Conservation (phyloP, 2,113 vertebrate species). For the Cariama cristata region DNA sequence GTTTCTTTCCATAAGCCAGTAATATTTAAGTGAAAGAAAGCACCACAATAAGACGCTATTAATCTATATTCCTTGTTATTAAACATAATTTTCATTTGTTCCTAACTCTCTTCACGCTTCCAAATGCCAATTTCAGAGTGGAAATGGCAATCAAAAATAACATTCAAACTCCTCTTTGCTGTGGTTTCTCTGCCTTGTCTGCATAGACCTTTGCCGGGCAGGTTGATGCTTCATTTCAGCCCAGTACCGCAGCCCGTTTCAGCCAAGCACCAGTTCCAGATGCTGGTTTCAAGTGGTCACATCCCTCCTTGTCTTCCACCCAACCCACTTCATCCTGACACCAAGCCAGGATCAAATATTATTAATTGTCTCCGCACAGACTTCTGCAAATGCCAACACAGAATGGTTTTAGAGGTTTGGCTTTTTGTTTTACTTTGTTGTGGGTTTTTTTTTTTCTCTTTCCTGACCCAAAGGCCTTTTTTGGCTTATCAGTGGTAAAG, state of each 20-base stretch:
- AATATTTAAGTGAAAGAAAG: not conserved
- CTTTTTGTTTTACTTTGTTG: not conserved
- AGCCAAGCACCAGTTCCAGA: not conserved
- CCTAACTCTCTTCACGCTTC: rapidly evolving
- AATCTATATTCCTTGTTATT: not conserved
- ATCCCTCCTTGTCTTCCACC: not conserved
- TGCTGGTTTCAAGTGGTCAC: not conserved
- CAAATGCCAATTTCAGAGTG: not conserved
- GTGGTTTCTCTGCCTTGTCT: not conserved
- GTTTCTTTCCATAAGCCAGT: not conserved
- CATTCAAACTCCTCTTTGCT: not conserved
- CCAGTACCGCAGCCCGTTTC: not conserved
- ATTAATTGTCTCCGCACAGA: not conserved
- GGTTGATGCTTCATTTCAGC: not conserved
- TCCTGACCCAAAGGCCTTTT: not conserved
- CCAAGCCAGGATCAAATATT: not conserved
- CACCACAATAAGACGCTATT: not conserved
- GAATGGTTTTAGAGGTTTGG: not conserved
- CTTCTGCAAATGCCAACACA: not conserved
- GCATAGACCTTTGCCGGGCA: too few species aligned
- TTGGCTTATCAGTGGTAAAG: not conserved
- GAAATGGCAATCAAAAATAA: not conserved
- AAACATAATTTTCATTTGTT: not conserved
- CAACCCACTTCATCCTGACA: not conserved
- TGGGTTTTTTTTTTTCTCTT: not conserved